Base-by-base conservation (phyloP, 1,140 invertebrate genomes). In the Drosophila nigrodunni region DNA sequence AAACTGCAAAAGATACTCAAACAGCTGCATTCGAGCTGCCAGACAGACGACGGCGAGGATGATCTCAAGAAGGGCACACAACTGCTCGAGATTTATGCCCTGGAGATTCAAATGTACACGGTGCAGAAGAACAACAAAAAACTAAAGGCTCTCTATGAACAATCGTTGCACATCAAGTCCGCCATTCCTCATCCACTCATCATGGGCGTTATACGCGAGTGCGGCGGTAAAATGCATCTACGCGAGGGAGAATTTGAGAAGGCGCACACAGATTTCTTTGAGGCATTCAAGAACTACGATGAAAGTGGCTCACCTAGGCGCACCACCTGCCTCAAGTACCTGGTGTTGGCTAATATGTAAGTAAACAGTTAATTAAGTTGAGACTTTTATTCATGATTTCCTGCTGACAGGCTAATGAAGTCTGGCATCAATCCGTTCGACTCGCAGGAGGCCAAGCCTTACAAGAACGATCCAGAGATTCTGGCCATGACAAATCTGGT, bases 61-160 rank as follows among this genome's bases (percentile, higher is more conserved):
- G 99, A 99, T 93, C 93, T 99, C 54, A 99, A 99, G 92, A 99
- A 99, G 93, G 98, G 98, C 47, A 99, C 99, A 2, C 99, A 99
- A 91, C 93, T 99, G 7, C 93, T 99, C 47, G 99, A 99, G 94
- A 99, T 99, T 60, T 99, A 99, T 93, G 99, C 99, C 0, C 93
- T 99, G 77, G 99, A 99, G 95, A 99, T 99, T 90, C 99, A 99
- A 94, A 99, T 99, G 99, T 99, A 99, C 92, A 99, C 99, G 1
- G 98, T 98, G 62, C 98, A 99, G 93, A 99, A 99, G 92, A 99
- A 99, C 93, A 99, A 99, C 92, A 99, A 99, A 92, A 99, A 99
- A 93, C 93, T 99, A 7, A 99, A 99, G 94, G 97, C 97, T 4
- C 93, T 99, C 1, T 99, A 99, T 93, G 98, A 99, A 92, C 98